Evolutionary conservation across 2,888 invertebrate genomes (phyloP).

Genomic region (Anagyrus pseudococci): DNA sequence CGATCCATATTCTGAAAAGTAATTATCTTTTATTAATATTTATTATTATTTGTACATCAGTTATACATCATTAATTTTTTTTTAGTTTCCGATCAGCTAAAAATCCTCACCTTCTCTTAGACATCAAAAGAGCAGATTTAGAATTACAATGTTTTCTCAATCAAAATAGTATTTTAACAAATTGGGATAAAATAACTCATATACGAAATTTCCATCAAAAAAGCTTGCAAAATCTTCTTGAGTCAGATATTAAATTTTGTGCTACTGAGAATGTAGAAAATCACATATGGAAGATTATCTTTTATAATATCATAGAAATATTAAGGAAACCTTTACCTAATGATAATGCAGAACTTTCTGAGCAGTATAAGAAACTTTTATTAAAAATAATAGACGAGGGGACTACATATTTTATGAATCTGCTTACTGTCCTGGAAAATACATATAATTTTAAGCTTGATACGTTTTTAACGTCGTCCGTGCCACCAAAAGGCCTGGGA

Average conservation of each 20-base stretch:
- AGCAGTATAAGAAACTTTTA: constrained; percentile 71
- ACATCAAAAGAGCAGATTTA: constrained; percentile 73
- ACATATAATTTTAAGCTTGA: constrained; percentile 77
- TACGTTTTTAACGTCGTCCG: constrained; percentile 63
- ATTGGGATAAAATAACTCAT: constrained; percentile 72
- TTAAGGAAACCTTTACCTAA: constrained; percentile 72
- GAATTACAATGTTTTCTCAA: constrained; percentile 72
- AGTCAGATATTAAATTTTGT: constrained; percentile 85
- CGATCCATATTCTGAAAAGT: constrained; percentile 66
- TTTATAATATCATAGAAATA: constrained; percentile 86
- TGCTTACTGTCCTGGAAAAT: constrained; percentile 76
- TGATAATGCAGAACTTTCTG: constrained; percentile 69
- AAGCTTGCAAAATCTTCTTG: constrained; percentile 72
- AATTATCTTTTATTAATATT: constrained; percentile 4
- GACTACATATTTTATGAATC: constrained; percentile 76
- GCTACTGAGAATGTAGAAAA: constrained; percentile 87
- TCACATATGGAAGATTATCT: constrained; percentile 90
- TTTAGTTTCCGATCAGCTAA: constrained; percentile 68
- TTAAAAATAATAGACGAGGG: constrained; percentile 81
- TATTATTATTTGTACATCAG: background rate
- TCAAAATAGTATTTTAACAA: constrained; percentile 67
- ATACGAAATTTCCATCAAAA: constrained; percentile 73
- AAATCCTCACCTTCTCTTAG: constrained; percentile 69
- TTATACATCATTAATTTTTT: constrained; percentile 17
- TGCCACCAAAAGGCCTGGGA: constrained; percentile 70